Conservation (phyloP, 1,140 invertebrate genomes). For the Muscidifurax raptorellus region DNA sequence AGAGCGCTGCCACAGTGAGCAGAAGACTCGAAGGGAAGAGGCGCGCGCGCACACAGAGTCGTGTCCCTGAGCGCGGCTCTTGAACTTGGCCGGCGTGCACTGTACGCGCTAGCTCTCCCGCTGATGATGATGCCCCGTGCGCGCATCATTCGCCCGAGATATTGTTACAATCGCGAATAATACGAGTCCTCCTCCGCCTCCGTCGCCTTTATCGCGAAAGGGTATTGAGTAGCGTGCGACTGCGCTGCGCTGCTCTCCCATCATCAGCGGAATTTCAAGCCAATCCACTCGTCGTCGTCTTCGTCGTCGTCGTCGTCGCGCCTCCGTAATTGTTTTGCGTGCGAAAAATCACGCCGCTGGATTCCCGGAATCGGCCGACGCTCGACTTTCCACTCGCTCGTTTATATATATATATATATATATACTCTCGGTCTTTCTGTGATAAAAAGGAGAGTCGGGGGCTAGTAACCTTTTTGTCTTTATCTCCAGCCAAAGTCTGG, state of each 20-base stretch:
- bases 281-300: constrained; percentile 55
- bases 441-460: constrained; percentile 17
- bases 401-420: too few relatives aligned
- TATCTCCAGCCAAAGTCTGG: background rate
- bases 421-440: background rate
- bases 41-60: background rate
- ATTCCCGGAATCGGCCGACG: constrained; percentile 51
- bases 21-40: constrained; percentile 26
- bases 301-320: background rate
- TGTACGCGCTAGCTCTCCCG: constrained; percentile 9
- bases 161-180: constrained; percentile 72
- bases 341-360: constrained; percentile 47
- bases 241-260: constrained; percentile 52
- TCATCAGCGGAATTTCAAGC: constrained; percentile 30
- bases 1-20: background rate
- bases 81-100: constrained; percentile 66
- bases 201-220: constrained; percentile 65
- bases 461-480: constrained; percentile 22
- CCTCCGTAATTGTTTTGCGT: constrained; percentile 49
- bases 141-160: constrained; percentile 71
- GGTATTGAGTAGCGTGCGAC: constrained; percentile 75
- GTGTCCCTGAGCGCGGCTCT: constrained; percentile 74
- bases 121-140: constrained; percentile 29
- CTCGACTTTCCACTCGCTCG: constrained; percentile 29
- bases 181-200: constrained; percentile 53